Base-by-base conservation (phyloP, 2,797 vertebrate genomes). In the Crenichthys baileyi region DNA sequence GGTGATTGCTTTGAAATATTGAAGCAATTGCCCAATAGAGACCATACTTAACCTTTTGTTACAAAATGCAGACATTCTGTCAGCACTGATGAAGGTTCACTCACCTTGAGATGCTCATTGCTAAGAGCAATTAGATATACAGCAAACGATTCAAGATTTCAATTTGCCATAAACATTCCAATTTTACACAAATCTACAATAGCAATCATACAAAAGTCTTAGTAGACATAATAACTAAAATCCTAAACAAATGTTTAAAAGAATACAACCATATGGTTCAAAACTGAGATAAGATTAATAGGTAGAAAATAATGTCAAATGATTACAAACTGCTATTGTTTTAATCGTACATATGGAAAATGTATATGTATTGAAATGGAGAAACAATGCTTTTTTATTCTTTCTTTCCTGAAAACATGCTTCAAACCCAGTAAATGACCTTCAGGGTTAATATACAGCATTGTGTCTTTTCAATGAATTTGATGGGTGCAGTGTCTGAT, bases 401-500 rank as follows among this genome's bases (percentile, higher is more conserved):
- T 46, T 79, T 44, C 72, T 70, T 26, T 72, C 31, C n/a, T 74
- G 50, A 79, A 60, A 71, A 83, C 63, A 39, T 79, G 7, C 31
- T 48, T 26, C 73, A 55, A 72, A 83, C 4, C 9, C 26, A 55
- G 29, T 36, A 63, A 7, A 51, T 76, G 6, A 22, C 48, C 55
- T 75, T 77, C 46, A 70, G 9, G 29, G 68, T 75, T 75, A 56
- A 85, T 84, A 55, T 63, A 89, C 1, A 82, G n/a, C 50, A 75
- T 16, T 83, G 56, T 39, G 13, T 80, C 18, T 72, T 85, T 88
- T 83, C 72, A 80, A 83, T 76, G 56, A 86, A 65, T 65, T 24
- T n/a, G 63, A 78, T 79, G 29, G 86, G 72, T 70, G 44, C 31
- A 60, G 31, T 24, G 79, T 81, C 86, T 88, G 85, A 88, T 89